A percentile compares a stretch with the other conserved stretches of the same genome.
Conservation (phyloP, 1,140 invertebrate species). For the Penaeus vannamei region DNA sequence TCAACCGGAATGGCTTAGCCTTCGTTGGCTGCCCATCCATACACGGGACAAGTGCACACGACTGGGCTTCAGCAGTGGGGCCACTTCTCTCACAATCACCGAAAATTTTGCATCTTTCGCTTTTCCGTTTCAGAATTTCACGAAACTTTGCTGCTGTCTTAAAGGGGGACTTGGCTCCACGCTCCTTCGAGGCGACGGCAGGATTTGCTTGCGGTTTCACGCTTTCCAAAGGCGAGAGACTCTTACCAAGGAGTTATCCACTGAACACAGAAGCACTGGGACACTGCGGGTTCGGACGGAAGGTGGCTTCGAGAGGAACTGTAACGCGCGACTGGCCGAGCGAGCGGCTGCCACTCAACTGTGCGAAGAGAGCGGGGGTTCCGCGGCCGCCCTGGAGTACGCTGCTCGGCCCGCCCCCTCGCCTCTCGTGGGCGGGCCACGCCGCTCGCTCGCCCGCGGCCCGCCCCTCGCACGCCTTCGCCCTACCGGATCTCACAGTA, state of each 20-base stretch:
- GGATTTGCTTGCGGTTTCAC: background rate
- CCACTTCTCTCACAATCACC: no score
- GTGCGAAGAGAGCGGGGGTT: slow-evolving; percentile 54
- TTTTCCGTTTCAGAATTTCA: no score
- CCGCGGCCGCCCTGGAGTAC: slow-evolving; percentile 51
- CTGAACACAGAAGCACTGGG: slow-evolving; percentile 44
- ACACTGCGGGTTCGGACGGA: slow-evolving; percentile 43
- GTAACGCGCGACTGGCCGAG: slow-evolving; percentile 64
- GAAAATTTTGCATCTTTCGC: no score
- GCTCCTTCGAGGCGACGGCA: no score
- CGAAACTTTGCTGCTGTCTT: no score
- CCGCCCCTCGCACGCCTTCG: slow-evolving; percentile 36
- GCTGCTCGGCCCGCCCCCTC: slow-evolving; percentile 23
- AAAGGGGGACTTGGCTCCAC: no score
- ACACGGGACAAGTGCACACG: slow-evolving; percentile 40
- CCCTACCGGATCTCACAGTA: background rate
- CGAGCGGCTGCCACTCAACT: slow-evolving; percentile 65
- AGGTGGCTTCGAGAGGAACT: slow-evolving; percentile 55
- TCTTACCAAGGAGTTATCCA: slow-evolving; percentile 50
- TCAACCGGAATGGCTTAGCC: slow-evolving; percentile 36
- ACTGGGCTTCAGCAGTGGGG: background rate
- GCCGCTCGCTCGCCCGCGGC: slow-evolving; percentile 38
- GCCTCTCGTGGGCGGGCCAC: slow-evolving; percentile 1
- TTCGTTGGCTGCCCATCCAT: slow-evolving; percentile 42
- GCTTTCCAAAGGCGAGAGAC: slow-evolving; percentile 4